Conservation (phyloP, 2,797 vertebrate genomes). For the Naso thynnoides region DNA sequence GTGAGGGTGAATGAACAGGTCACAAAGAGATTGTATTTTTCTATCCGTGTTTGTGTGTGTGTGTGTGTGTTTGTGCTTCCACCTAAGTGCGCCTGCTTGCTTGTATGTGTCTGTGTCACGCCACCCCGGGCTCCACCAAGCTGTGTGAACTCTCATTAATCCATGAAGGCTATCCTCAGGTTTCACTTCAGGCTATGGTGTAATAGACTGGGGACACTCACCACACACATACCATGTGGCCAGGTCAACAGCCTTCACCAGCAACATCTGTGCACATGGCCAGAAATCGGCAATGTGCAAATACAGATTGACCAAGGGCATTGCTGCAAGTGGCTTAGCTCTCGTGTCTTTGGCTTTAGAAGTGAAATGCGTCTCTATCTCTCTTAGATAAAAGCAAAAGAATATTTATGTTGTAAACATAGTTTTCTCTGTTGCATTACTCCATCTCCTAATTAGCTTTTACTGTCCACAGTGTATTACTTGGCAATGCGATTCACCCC, state of each 20-base stretch:
- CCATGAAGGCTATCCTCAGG: slow-evolving; percentile 54
- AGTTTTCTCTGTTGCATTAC: slow-evolving; percentile 51
- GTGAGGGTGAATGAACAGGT: slow-evolving; percentile 51
- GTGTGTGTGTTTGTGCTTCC: slow-evolving; percentile 16
- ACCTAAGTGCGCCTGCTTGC: slow-evolving; percentile 17
- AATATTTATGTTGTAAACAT: slow-evolving; percentile 40
- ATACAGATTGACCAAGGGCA: slow-evolving; percentile 51
- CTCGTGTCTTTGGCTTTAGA: slow-evolving; percentile 31
- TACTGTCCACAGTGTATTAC: slow-evolving; percentile 51
- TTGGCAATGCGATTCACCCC: slow-evolving; percentile 42
- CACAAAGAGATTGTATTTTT: slow-evolving; percentile 45
- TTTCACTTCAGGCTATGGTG: slow-evolving; percentile 55
- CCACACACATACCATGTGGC: slow-evolving; percentile 48
- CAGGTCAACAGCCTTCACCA: slow-evolving; percentile 62
- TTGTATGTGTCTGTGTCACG: slow-evolving; percentile 40
- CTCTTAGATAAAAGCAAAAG: slow-evolving; percentile 35
- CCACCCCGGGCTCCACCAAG: slow-evolving; percentile 35
- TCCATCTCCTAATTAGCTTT: slow-evolving; percentile 50
- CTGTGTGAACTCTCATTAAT: slow-evolving; percentile 59
- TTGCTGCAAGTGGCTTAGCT: slow-evolving; percentile 41
- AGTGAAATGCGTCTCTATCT: slow-evolving; percentile 13
- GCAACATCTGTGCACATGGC: slow-evolving; percentile 65
- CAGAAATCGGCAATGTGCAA: slow-evolving; percentile 53
- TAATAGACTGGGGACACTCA: slow-evolving; percentile 47
- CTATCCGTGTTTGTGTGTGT: slow-evolving; percentile 48